Base-by-base conservation (phyloP, 2,888 invertebrate genomes). In the Drosophila kambysellisi region DNA sequence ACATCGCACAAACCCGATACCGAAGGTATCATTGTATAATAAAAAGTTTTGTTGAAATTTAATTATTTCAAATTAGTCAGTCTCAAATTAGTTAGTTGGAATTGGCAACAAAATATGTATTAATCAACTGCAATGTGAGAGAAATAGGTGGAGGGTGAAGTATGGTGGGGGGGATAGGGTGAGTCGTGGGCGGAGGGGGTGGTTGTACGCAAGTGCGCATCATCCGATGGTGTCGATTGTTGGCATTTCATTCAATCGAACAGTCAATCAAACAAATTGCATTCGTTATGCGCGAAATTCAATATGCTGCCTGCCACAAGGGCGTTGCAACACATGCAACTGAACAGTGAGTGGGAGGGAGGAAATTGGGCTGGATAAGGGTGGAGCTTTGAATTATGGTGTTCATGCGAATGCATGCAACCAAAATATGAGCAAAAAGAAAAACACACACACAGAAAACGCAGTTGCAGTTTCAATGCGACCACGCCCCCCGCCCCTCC, bases 251-350 rank as follows among this genome's bases (percentile, higher is more conserved):
- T 80, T 80, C 88, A 89, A 89, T 85, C 85, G 82, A 85, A 82
- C 88, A 85, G 88, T 87, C 89, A 89, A 85, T 85, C 85, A 85
- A 87, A 77, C 75, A 87, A 85, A 85, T 85, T 89, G 89, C 88
- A 89, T 87, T 89, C 89, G 85, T 79, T 89, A 84, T 89, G 88
- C 84, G 71, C 61, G 50, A 65, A 82, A 89, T 82, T 84, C 88
- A 82, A 85, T 85, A 84, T 89, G 88, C 71, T 78, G 67, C 74
- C 62, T 82, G 65, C 75, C 72, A 72, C 73, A 75, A 63, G 79
- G 70, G 51, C 63, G 39, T 48, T 54, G 60, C 69, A 69, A 35
- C 61, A 63, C 60, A 50, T 53, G 46, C 15, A 7, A 46, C 46
- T 46, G 46, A 46, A 20, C 12, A 20, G 12, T 2, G 0, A 15